These are phyloP conservation scores for Aix galericulata DNA, from an alignment of 2,113 vertebrate genomes.

Conservation along the genomic window DNA sequence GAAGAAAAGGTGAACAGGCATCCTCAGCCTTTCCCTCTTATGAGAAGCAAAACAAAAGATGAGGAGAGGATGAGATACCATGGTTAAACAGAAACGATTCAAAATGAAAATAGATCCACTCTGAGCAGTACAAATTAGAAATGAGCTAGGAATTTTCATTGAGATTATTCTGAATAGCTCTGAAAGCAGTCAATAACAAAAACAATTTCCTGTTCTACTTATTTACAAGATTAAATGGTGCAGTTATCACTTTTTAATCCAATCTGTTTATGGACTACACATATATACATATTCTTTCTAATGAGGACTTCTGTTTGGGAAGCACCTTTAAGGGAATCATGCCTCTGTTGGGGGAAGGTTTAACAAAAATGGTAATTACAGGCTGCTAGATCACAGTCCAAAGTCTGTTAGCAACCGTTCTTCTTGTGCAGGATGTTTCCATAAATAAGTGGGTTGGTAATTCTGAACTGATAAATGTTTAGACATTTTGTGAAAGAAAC, in stretches of 20 bases:
- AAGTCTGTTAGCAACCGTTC: not conserved
- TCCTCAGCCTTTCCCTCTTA: not conserved
- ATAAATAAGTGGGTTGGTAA: not conserved
- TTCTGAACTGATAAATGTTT: not conserved
- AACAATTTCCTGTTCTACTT: not conserved
- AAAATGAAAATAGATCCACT: not conserved
- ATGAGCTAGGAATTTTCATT: not conserved
- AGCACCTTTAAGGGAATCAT: not conserved
- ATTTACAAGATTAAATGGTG: not conserved
- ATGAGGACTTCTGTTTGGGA: not conserved
- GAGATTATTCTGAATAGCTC: not conserved
- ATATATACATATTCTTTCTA: not conserved
- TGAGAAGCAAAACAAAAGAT: rapidly evolving
- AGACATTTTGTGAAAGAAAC: not conserved
- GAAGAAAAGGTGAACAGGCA: not conserved
- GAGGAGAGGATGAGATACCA: not conserved
- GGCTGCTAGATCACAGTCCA: not conserved
- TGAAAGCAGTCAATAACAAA: not conserved
- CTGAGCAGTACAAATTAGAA: not conserved
- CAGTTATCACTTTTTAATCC: not conserved
- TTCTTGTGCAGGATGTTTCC: not conserved
- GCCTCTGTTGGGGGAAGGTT: not conserved
- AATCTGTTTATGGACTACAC: not conserved
- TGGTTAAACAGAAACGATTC: not conserved
- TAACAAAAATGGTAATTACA: not conserved